A percentile compares a stretch with the other conserved stretches of the same genome.
These are phyloP conservation scores for Oreocharis arfaki DNA, from an alignment of 2,113 vertebrate species.

Conservation along the genomic window DNA sequence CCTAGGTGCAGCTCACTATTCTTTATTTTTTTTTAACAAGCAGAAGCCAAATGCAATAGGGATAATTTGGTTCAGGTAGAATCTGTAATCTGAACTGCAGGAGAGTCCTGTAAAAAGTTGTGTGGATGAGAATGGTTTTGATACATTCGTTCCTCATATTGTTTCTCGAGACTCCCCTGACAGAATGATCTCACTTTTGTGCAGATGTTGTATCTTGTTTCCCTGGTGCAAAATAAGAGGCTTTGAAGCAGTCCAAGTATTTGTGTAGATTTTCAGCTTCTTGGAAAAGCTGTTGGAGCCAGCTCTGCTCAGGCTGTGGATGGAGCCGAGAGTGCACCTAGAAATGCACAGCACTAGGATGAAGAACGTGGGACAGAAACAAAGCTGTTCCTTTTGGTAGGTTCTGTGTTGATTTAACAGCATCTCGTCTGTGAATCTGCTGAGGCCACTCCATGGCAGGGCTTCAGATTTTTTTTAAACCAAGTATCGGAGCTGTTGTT, in stretches of 20 bases:
- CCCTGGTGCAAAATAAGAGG: slow-evolving; percentile 16
- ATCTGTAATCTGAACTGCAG: not conserved
- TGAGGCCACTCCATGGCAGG: not conserved
- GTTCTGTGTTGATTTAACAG: not conserved
- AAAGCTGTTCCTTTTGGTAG: not conserved
- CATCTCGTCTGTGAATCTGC: not conserved
- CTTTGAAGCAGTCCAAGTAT: slow-evolving; percentile 11
- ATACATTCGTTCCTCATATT: not conserved
- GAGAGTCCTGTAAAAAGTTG: not conserved
- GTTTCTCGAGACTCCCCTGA: slow-evolving; percentile 40
- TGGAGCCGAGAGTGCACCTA: not conserved
- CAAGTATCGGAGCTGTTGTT: not conserved
- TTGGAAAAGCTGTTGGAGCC: not conserved
- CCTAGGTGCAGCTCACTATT: not conserved
- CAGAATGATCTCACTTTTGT: slow-evolving; percentile 43
- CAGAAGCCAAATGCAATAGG: not conserved
- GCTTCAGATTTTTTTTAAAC: not conserved
- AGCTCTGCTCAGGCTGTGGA: not conserved
- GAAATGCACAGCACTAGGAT: not conserved
- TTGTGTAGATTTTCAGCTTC: not conserved
- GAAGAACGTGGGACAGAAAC: not conserved
- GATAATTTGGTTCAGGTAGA: not conserved
- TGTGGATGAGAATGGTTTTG: not conserved
- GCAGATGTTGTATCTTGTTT: slow-evolving; percentile 50
- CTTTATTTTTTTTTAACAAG: accelerated